Percentiles rank a stretch among this genome's conserved stretches.
Evolutionary conservation across 2,113 vertebrate genomes (phyloP).

Genomic region (Brevimyrus niger): DNA sequence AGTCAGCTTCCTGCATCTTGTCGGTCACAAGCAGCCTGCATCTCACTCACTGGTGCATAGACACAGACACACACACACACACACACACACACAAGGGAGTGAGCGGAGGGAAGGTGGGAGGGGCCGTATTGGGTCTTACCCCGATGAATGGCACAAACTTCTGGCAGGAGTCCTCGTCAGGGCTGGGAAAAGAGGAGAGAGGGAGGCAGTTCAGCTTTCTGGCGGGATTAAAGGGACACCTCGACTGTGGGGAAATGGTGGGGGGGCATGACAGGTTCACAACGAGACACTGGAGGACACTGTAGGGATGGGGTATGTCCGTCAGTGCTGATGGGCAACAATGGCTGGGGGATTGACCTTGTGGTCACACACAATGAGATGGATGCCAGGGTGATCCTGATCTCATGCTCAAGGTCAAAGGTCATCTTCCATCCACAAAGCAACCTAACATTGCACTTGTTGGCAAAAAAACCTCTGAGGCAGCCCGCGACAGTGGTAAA

Average conservation of each 20-base stretch:
- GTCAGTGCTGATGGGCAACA: not conserved
- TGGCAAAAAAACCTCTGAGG: not conserved
- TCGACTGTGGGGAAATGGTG: not conserved
- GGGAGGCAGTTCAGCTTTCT: not conserved
- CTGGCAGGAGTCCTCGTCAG: slow-evolving; percentile 87
- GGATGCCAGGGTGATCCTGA: slow-evolving; percentile 2
- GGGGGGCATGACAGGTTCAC: not conserved
- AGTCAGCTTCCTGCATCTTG: not conserved
- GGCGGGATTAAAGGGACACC: not conserved
- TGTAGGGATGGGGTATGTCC: not conserved
- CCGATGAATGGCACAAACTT: slow-evolving; percentile 89
- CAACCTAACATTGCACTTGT: not conserved
- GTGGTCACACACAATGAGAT: slow-evolving; percentile 24
- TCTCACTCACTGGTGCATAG: not conserved
- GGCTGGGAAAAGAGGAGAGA: slow-evolving; percentile 52
- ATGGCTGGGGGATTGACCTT: not conserved
- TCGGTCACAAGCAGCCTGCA: not conserved
- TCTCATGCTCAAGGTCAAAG: not conserved
- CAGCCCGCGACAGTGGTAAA: not conserved
- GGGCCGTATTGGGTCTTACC: slow-evolving; percentile 56
- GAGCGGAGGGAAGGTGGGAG: not conserved
- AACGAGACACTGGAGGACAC: not conserved
- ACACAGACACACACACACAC: no score
- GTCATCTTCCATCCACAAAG: not conserved
- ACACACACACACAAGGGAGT: not conserved